Evolutionary conservation across 2,888 invertebrate genomes (phyloP), one percentile per base, ranked within the genome.

Genomic region (Dasysyrphus albostriatus): DNA sequence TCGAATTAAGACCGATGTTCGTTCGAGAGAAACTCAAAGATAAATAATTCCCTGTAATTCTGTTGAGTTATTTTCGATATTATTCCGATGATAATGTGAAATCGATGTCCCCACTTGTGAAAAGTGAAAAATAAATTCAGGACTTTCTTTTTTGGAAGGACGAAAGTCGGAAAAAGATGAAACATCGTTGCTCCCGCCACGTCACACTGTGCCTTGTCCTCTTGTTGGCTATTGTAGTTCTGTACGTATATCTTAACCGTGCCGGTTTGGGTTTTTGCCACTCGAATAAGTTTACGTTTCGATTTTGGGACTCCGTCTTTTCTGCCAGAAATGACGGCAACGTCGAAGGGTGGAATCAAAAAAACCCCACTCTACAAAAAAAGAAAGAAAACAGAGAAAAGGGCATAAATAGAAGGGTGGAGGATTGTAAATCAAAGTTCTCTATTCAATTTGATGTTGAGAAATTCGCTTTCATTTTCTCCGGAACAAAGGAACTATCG

Each of bases 21-120:
- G 72, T 58, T 72, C 39, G 72, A 81, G 81, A 77, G 76, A 76
- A 85, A 77, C 67, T 73, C 34, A 85, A 85, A 78, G 82, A 85
- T 85, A 85, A 85, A 85, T 85, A 82, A 81, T 85, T 82, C 85
- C 77, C 67, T 58, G 73, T 82, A 85, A 85, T 82, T 74, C 85
- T 51, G 82, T 85, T 85, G 85, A 85, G 82, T 85, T 85, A 85
- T 82, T 85, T 82, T 81, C 75, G 83, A 87, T 87, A 79, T 83
- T 87, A 69, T 82, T 87, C 34, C 51, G 74, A 78, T 79, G 87
- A 87, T 87, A 87, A 87, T 87, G 83, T 75, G 83, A 75, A 87
- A 83, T 87, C 87, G 87, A 87, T 87, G 87, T 87, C 83, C 47
- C 70, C 78, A 78, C 83, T 87, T 83, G 47, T 67, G 87, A 87